A percentile compares a stretch with the other conserved stretches of the same genome.
Conservation (phyloP, 2,113 vertebrate genomes). For the Clarias macrocephalus region DNA sequence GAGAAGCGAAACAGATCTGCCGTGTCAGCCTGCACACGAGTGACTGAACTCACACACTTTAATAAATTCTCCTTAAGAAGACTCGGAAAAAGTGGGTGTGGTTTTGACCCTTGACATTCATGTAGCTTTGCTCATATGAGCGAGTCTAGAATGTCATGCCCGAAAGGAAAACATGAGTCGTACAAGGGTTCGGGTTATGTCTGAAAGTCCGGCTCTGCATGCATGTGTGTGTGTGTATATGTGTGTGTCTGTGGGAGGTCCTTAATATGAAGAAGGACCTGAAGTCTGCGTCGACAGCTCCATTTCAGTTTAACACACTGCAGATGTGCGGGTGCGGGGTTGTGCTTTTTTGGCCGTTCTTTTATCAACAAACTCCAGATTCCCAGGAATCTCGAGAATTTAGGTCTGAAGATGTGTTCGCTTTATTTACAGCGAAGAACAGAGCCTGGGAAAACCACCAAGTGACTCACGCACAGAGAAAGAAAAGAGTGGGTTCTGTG, state of each 20-base stretch:
- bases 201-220: neutral
- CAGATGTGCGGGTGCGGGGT: conserved; percentile 48
- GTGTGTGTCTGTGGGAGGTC: conserved; percentile 35
- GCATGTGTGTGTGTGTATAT: conserved; percentile 11
- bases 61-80: neutral
- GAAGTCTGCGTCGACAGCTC: conserved; percentile 28
- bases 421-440: conserved; percentile 22
- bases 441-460: conserved; percentile 40
- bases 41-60: conserved; percentile 12
- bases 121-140: neutral
- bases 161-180: conserved; percentile 11
- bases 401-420: conserved; percentile 19
- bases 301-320: conserved; percentile 48
- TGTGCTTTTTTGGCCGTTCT: conserved; percentile 22
- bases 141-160: conserved; percentile 21
- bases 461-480: conserved; percentile 1
- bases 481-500: conserved; percentile 4
- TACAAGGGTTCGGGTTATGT: conserved; percentile 16
- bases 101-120: neutral
- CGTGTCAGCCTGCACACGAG: conserved; percentile 8
- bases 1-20: conserved; percentile 33
- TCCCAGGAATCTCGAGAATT: conserved; percentile 52
- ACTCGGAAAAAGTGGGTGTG: neutral
- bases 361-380: conserved; percentile 53
- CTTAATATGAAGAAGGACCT: conserved; percentile 40